A percentile compares a stretch with the other conserved stretches of the same genome.
phyloP scores from a whole-genome alignment of 2,888 invertebrate species.

The Orthosia incerta region DNA sequence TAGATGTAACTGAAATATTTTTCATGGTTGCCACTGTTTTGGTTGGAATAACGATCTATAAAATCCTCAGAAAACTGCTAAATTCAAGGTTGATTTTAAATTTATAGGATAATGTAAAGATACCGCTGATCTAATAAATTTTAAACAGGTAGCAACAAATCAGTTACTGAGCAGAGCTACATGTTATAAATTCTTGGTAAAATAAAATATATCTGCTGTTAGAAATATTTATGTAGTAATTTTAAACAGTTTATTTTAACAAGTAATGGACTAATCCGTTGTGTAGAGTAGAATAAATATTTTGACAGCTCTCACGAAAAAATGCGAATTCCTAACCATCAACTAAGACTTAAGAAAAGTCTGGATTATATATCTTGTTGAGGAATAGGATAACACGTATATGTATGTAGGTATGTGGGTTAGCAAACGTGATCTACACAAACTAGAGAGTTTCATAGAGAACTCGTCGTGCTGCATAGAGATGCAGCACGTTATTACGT shows the following conservation, averaged over 20 bases:
- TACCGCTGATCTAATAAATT: constrained; percentile 18
- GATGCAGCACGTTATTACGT: neutral
- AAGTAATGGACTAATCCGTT: constrained; percentile 67
- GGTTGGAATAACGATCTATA: neutral
- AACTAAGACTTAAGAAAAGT: constrained; percentile 35
- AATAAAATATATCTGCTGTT: constrained; percentile 50
- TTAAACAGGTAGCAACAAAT: constrained; percentile 44
- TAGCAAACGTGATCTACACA: neutral
- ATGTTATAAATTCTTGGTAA: constrained; percentile 54
- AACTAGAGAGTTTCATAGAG: neutral
- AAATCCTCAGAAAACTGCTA: neutral
- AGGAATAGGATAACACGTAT: constrained; percentile 11
- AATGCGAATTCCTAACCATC: constrained; percentile 38
- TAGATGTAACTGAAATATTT: constrained; percentile 6
- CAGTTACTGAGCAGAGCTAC: constrained; percentile 41
- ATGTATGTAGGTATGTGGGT: constrained; percentile 11
- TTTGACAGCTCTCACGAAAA: constrained; percentile 69
- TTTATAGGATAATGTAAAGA: neutral
- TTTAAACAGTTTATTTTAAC: constrained; percentile 69
- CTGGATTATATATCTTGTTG: constrained; percentile 51
- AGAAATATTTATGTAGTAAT: constrained; percentile 56
- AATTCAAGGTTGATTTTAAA: constrained; percentile 25
- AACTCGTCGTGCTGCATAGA: no score
- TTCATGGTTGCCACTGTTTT: neutral
- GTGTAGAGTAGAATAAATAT: constrained; percentile 74